Conservation (phyloP, 2,113 vertebrate genomes). For the Forbesichthys papilliferus region DNA sequence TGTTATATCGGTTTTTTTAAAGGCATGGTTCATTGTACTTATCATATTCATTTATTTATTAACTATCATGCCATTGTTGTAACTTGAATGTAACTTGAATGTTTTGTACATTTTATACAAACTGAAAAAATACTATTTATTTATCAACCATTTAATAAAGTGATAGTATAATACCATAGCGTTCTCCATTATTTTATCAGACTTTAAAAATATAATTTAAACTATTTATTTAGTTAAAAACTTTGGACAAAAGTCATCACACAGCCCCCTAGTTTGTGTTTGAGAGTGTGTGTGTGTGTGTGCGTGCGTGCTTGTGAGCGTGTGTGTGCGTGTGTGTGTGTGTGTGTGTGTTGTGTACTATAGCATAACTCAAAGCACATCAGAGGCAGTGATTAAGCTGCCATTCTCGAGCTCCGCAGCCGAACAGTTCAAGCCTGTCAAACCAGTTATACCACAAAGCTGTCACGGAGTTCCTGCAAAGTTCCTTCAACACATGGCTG, state of each 20-base stretch:
- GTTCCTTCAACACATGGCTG: constrained; percentile 11
- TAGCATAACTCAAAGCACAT: constrained; percentile 11
- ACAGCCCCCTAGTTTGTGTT: background rate
- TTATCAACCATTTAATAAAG: background rate
- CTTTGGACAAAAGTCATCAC: background rate
- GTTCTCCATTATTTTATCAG: constrained; percentile 79
- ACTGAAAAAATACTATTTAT: background rate
- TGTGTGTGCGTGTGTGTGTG: background rate
- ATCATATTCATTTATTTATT: too few relatives aligned
- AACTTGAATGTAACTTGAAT: background rate
- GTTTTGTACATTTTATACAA: background rate
- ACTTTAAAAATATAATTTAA: constrained; percentile 40
- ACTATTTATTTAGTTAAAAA: too few relatives aligned
- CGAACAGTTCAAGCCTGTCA: constrained; percentile 5
- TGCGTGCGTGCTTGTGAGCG: background rate
- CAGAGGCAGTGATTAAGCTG: background rate
- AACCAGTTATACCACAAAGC: constrained; percentile 13
- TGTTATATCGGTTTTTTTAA: too few relatives aligned
- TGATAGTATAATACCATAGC: background rate
- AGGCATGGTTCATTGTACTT: too few relatives aligned
- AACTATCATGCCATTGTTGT: background rate
- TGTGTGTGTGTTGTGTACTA: background rate
- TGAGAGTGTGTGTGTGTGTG: background rate
- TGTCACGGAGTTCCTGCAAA: constrained; percentile 7
- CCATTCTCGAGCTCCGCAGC: constrained; percentile 17